Conservation (phyloP, 2,888 invertebrate species). For the Drosophila recens region DNA sequence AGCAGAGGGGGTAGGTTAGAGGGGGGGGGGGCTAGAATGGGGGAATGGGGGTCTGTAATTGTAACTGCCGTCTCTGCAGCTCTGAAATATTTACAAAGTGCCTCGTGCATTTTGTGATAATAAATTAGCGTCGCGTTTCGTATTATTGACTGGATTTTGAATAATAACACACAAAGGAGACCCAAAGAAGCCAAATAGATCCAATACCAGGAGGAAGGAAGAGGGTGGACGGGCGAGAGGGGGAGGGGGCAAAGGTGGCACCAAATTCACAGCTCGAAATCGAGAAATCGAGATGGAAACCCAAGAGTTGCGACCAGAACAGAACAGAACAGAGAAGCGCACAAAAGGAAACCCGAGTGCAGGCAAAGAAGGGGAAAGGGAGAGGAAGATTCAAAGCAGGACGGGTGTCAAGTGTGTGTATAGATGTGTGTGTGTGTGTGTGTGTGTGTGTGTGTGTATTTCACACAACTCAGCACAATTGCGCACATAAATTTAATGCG, state of each 20-base stretch:
- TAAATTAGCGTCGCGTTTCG: slow-evolving; percentile 78
- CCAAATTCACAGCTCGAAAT: slow-evolving; percentile 28
- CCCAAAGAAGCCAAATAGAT: slow-evolving; percentile 4
- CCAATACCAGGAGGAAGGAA: slow-evolving; percentile 53
- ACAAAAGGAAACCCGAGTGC: slow-evolving; percentile 23
- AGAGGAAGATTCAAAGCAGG: not conserved
- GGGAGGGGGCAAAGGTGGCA: slow-evolving; percentile 37
- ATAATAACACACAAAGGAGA: slow-evolving; percentile 80
- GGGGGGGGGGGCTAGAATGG: not conserved
- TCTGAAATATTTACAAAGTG: slow-evolving; percentile 68
- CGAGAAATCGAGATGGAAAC: slow-evolving; percentile 59
- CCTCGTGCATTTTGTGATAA: slow-evolving; percentile 54
- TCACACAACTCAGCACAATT: slow-evolving; percentile 77
- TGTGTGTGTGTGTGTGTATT: slow-evolving; percentile 25
- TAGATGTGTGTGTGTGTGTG: not conserved
- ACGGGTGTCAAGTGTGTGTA: slow-evolving; percentile 3
- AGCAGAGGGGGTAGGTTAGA: not conserved
- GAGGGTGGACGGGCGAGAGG: not conserved
- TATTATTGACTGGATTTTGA: slow-evolving; percentile 81
- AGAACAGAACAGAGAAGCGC: slow-evolving; percentile 25
- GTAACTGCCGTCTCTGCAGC: slow-evolving; percentile 59
- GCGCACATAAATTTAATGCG: slow-evolving; percentile 80
- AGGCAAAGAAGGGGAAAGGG: not conserved
- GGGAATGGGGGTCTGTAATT: slow-evolving; percentile 58
- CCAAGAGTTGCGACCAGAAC: slow-evolving; percentile 37